phyloP scores from a whole-genome alignment of 1,140 invertebrate genomes.

The Zaprionus capensis region DNA sequence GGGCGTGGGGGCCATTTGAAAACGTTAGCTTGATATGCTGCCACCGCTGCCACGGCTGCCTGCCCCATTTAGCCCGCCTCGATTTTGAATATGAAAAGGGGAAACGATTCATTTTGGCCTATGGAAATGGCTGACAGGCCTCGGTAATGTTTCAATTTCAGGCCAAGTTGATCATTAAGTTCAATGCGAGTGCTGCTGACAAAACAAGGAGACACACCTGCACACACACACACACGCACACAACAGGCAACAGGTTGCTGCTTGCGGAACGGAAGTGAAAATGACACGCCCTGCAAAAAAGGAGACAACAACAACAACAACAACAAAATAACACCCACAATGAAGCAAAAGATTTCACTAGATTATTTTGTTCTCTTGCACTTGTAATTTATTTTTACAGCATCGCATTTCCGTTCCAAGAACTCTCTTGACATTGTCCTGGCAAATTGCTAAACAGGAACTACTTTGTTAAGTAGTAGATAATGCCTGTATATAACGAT shows the following conservation, averaged over 20 bases:
- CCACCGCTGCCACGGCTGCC: not conserved
- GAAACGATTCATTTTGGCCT: conserved; percentile 72
- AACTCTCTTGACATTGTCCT: conserved; percentile 48
- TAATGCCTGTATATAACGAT: not conserved
- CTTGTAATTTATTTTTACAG: conserved; percentile 65
- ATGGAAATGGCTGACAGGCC: conserved; percentile 62
- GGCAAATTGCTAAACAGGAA: conserved; percentile 49
- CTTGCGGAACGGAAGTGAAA: conserved; percentile 57
- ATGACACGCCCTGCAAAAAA: conserved; percentile 67
- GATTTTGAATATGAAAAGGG: conserved; percentile 59
- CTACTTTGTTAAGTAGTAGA: conserved; percentile 10
- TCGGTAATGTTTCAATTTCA: conserved; percentile 70
- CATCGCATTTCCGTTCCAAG: conserved; percentile 59
- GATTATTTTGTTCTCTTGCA: conserved; percentile 30
- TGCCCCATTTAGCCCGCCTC: conserved; percentile 27
- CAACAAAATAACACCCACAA: conserved; percentile 29
- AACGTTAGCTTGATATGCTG: conserved; percentile 55
- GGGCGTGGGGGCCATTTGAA: conserved; percentile 68
- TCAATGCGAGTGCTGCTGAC: conserved; percentile 26
- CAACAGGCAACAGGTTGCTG: conserved; percentile 4
- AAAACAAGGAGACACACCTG: conserved; percentile 41
- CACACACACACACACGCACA: conserved; percentile 17
- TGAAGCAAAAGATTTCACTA: conserved; percentile 10
- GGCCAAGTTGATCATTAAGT: conserved; percentile 36
- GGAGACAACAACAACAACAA: conserved; percentile 21